These are phyloP conservation scores for Phyllopteryx taeniolatus DNA, from an alignment of 2,113 vertebrate genomes.

Conservation along the genomic window DNA sequence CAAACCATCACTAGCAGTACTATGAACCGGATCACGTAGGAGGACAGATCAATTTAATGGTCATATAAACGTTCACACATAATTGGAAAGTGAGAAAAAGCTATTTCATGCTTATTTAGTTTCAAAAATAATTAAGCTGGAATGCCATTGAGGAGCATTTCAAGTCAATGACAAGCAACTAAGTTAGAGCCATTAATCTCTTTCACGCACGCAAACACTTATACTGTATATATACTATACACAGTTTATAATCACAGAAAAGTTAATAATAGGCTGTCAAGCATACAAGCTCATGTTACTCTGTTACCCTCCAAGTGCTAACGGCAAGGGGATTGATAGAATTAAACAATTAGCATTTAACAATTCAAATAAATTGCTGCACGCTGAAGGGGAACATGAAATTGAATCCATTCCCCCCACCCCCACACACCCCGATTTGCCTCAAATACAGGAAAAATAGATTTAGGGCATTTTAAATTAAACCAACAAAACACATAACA, in stretches of 20 bases:
- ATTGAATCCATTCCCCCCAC: conserved; percentile 4
- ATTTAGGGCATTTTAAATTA: conserved; percentile 22
- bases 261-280: background rate
- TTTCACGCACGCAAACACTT: background rate
- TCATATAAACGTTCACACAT: background rate
- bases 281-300: conserved; percentile 14
- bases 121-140: conserved; percentile 18
- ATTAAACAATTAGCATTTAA: conserved; percentile 12
- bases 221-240: background rate
- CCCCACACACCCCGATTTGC: background rate
- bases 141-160: background rate
- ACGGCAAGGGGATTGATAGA: background rate
- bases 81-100: conserved; percentile 3
- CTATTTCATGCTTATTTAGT: conserved; percentile 1
- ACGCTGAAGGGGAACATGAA: conserved; percentile 20
- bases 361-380: conserved; percentile 22
- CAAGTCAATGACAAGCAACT: conserved; percentile 5
- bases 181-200: conserved; percentile 17
- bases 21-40: background rate
- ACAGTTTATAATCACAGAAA: background rate
- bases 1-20: background rate
- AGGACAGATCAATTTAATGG: background rate
- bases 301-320: background rate
- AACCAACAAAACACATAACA: background rate
- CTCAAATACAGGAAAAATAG: conserved; percentile 2